Conservation (phyloP, 2,113 vertebrate species). For the Oryzias melastigma region DNA sequence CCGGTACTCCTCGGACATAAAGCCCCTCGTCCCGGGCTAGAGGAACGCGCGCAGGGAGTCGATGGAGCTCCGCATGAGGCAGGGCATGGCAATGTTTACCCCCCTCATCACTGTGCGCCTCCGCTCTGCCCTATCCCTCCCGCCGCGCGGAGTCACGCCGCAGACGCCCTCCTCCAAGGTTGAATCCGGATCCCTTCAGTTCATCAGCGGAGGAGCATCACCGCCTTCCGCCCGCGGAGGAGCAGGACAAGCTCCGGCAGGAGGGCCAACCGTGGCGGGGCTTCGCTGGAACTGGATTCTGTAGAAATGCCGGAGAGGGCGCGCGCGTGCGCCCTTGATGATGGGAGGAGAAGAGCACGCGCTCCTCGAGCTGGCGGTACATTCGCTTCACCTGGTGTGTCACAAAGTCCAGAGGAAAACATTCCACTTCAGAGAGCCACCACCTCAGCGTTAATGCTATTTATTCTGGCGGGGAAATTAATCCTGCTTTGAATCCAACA, state of each 20-base stretch:
- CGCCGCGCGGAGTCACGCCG: conserved; percentile 28
- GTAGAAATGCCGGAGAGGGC: too few species aligned
- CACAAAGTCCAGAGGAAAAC: too few species aligned
- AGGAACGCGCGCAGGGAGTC: conserved; percentile 7
- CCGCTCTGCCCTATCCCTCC: conserved; percentile 18
- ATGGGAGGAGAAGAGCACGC: too few species aligned
- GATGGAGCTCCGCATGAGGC: conserved; percentile 28
- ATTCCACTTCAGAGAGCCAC: too few species aligned
- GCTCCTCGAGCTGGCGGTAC: too few species aligned
- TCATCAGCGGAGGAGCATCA: neutral
- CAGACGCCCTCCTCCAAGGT: conserved; percentile 21
- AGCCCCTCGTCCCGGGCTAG: conserved; percentile 12
- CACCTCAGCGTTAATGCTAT: too few species aligned
- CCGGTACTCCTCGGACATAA: neutral
- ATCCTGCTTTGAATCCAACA: too few species aligned
- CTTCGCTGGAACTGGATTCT: conserved; percentile 20
- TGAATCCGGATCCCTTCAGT: conserved; percentile 15
- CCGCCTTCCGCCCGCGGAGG: too few species aligned
- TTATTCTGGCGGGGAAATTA: too few species aligned
- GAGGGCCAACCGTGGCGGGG: conserved; percentile 20
- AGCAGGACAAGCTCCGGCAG: neutral
- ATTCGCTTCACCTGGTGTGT: too few species aligned
- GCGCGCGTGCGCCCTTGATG: too few species aligned
- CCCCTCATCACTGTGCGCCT: conserved; percentile 6
- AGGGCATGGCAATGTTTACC: conserved; percentile 70